phyloP scores from a whole-genome alignment of 1,140 invertebrate genomes.

The Homarus americanus region DNA sequence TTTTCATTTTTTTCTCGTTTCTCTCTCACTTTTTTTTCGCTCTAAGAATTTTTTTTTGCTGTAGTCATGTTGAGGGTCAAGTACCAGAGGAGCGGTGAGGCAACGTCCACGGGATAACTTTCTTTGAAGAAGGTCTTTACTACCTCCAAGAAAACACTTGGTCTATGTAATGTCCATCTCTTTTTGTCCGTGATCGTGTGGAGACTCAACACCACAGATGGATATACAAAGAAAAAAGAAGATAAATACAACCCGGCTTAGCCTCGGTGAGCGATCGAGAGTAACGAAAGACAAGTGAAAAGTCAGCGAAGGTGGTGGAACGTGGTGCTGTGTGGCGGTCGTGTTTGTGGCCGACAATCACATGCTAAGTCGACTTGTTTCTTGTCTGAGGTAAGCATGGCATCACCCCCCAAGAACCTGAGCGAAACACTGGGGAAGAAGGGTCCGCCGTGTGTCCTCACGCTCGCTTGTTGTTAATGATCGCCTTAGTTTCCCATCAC shows the following conservation, averaged over 20 bases:
- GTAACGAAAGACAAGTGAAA: background rate
- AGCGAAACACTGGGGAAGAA: background rate
- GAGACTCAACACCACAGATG: too few relatives aligned
- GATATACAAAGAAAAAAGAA: too few relatives aligned
- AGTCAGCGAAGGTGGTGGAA: background rate
- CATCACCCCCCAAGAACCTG: background rate
- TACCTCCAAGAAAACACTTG: too few relatives aligned
- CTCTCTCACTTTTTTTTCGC: too few relatives aligned
- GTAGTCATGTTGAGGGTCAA: too few relatives aligned
- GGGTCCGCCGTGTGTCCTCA: background rate
- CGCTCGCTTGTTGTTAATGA: background rate
- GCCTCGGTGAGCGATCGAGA: background rate
- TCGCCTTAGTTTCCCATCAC: background rate
- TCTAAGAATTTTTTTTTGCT: too few relatives aligned
- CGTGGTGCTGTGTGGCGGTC: background rate
- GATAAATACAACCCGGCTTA: background rate
- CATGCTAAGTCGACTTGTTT: constrained; percentile 30
- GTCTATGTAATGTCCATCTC: too few relatives aligned
- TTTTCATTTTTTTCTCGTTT: too few relatives aligned
- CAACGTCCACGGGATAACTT: too few relatives aligned
- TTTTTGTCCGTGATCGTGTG: too few relatives aligned
- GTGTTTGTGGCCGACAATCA: constrained; percentile 18
- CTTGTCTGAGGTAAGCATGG: constrained; percentile 4
- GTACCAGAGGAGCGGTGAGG: too few relatives aligned
- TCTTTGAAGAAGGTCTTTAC: too few relatives aligned